Base-by-base conservation (phyloP, 2,888 invertebrate species). In the Ennomos erosarius region DNA sequence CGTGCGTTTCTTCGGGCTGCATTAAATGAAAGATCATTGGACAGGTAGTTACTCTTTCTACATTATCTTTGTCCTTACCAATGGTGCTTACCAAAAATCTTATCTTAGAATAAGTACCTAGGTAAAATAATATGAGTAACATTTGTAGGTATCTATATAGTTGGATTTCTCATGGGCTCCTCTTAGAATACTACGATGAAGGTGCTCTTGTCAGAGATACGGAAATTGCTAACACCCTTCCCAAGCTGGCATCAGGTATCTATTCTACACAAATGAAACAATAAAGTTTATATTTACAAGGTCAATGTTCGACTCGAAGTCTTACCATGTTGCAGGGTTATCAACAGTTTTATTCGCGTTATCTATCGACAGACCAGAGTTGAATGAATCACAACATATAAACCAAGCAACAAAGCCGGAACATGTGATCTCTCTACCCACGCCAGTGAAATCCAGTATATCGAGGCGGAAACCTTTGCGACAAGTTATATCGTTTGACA, bases 331-430 rank as follows among this genome's bases (percentile, higher is more conserved):
- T 90, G 66, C 79, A 96, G 97, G 97, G 67, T 93, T 99, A 80
- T 96, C 96, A 68, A 95, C 97, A 52, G 96, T 99, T 78, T 93
- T 99, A 67, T 99, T 99, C 92, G 99, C 99, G 16, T 95, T 99
- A 79, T 96, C 95, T 76, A 96, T 98, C 62, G 98, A 99, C 90
- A 97, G 97, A 84, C 93, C 95, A 34, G 97, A 97, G 79, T 92
- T 98, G 55, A 97, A 96, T 86, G 93, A 94, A 83, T 87, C 88
- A 71, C 93, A 87, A 78, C 93, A 86, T 77, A 82, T 78, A 55
- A 90, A 74, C 75, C 93, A 88, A 73, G 85, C 84, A 16, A 88
- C 80, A 62, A 89, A 88, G 84, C 79, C 93, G 49, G 94, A 97
- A 79, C 96, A 95, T 52, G 94, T 97, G 42, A 96, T 97, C 75